Evolutionary conservation across 1,140 invertebrate species (phyloP).

Genomic region (Solenopsis fugax): DNA sequence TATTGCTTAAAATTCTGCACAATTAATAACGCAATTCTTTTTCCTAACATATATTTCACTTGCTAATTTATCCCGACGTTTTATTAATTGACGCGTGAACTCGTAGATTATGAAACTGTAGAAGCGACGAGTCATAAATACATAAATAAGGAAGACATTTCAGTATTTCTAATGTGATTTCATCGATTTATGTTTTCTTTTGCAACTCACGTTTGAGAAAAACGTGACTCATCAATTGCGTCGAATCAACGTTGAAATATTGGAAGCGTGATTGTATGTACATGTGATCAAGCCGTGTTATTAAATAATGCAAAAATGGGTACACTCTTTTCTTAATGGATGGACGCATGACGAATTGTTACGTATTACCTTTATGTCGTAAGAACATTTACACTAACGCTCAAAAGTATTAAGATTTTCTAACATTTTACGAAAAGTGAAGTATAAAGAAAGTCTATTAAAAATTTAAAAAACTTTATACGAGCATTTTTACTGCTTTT

Average conservation of each 20-base stretch:
- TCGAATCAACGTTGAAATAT: background rate
- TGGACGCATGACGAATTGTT: background rate
- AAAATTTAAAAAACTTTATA: too few relatives aligned
- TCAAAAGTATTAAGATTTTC: too few relatives aligned
- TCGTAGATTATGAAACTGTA: background rate
- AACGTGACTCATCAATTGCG: slow-evolving; percentile 18
- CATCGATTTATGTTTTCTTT: background rate
- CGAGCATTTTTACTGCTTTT: too few relatives aligned
- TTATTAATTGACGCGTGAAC: background rate
- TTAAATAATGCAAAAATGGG: slow-evolving; percentile 15
- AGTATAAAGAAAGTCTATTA: too few relatives aligned
- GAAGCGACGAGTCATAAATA: background rate
- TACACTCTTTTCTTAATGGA: background rate
- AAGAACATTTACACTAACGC: background rate
- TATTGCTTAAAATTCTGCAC: background rate
- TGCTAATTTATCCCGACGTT: background rate
- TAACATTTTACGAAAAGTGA: too few relatives aligned
- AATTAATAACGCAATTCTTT: slow-evolving; percentile 10
- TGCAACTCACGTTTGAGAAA: slow-evolving; percentile 13
- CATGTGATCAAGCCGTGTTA: slow-evolving; percentile 1
- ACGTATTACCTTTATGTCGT: background rate
- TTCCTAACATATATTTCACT: background rate
- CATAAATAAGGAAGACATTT: background rate
- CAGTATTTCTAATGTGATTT: background rate
- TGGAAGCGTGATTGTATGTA: background rate